phyloP scores from a whole-genome alignment of 2,113 vertebrate species.

The Himantopus leucocephalus region DNA sequence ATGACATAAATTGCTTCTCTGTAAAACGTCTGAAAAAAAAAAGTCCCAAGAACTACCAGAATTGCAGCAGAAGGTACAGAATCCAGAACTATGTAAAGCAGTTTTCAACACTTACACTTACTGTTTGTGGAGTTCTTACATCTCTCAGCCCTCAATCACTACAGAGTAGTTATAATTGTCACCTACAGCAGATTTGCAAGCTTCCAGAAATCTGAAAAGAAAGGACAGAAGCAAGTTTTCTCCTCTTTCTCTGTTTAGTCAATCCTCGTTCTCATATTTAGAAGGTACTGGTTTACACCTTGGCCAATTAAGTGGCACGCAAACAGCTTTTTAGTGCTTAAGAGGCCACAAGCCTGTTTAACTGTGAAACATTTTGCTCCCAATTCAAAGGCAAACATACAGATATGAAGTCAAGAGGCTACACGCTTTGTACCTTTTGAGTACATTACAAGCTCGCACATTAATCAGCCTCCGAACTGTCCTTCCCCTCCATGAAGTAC shows the following conservation, averaged over 20 bases:
- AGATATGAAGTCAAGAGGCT: background rate
- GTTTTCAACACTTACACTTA: background rate
- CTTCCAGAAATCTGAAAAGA: background rate
- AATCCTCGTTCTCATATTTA: background rate
- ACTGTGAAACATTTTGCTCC: background rate
- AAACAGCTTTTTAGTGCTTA: rapidly evolving
- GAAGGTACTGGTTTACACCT: background rate
- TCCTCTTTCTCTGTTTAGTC: background rate
- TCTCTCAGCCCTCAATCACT: background rate
- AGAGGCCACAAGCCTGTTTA: background rate
- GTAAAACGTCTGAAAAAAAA: background rate
- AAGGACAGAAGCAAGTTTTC: background rate
- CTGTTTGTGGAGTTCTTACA: background rate
- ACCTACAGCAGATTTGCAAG: background rate
- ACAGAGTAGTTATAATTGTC: background rate
- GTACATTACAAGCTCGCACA: background rate
- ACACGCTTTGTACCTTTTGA: background rate
- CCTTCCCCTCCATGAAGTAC: background rate
- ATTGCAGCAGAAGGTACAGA: background rate
- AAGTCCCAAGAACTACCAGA: background rate
- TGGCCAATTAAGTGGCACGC: background rate
- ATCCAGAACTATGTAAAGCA: background rate
- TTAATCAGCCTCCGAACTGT: background rate
- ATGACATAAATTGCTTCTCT: background rate
- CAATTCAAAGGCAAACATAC: background rate